phyloP scores from a whole-genome alignment of 2,797 vertebrate genomes.

The Loriculus beryllinus region DNA sequence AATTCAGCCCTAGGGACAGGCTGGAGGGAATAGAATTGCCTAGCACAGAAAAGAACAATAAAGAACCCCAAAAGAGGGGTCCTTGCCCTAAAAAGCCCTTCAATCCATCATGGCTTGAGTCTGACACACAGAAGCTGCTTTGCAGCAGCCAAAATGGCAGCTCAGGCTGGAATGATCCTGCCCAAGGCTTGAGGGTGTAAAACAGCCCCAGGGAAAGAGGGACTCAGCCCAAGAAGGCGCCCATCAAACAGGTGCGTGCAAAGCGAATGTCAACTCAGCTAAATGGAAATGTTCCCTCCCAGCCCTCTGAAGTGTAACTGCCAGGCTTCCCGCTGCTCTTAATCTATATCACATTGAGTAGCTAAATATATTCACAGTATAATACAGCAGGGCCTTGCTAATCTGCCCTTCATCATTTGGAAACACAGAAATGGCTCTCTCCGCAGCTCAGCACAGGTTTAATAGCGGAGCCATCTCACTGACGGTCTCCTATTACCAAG shows the following conservation, averaged over 20 bases:
- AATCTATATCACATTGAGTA: conserved; percentile 28
- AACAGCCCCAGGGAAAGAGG: not conserved
- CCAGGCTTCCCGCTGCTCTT: conserved; percentile 38
- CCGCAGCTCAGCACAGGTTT: not conserved
- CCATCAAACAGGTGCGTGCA: not conserved
- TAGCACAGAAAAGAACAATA: not conserved
- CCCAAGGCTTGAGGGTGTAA: not conserved
- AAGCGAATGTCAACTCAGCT: not conserved
- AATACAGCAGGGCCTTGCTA: conserved; percentile 16
- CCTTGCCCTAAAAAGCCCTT: not conserved
- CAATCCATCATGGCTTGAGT: fast-evolving
- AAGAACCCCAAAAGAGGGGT: not conserved
- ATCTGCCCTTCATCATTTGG: conserved; percentile 35
- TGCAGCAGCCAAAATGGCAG: not conserved
- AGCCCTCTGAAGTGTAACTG: conserved; percentile 7
- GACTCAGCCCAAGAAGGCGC: fast-evolving
- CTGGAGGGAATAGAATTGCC: not conserved
- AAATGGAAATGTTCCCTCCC: not conserved
- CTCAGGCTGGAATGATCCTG: not conserved
- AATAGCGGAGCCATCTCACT: not conserved
- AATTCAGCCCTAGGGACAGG: not conserved
- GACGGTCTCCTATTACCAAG: not conserved
- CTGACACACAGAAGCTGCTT: not conserved
- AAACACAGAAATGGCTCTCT: not conserved
- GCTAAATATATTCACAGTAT: conserved; percentile 39